Percentiles rank a stretch among this genome's conserved stretches.
These are phyloP conservation scores for Hydrozoanthus gracilis DNA, from an alignment of 92 coral and sea anemone species.

Conservation along the genomic window DNA sequence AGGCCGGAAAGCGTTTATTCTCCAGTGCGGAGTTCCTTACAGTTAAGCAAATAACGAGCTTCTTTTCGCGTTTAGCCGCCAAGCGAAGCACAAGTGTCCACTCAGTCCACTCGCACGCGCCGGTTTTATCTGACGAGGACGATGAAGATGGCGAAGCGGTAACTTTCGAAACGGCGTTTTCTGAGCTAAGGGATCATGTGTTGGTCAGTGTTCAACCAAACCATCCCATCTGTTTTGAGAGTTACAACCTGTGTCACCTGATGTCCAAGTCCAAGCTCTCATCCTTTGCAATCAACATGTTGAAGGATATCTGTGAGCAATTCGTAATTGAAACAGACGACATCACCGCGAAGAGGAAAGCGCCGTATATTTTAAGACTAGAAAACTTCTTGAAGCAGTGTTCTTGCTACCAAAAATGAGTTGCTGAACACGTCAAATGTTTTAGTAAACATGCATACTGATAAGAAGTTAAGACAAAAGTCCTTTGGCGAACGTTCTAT, in stretches of 20 bases:
- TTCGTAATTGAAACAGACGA: slow-evolving; percentile 52
- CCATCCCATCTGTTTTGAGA: slow-evolving; percentile 63
- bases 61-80: too few relatives aligned
- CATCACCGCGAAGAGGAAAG: slow-evolving; percentile 51
- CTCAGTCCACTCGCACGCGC: too few relatives aligned
- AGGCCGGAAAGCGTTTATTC: slow-evolving; percentile 15
- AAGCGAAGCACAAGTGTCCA: too few relatives aligned
- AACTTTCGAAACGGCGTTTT: slow-evolving; percentile 50
- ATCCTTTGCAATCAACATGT: slow-evolving; percentile 63
- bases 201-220: slow-evolving; percentile 50
- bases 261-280: slow-evolving; percentile 64
- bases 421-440: slow-evolving; percentile 41
- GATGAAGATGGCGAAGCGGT: slow-evolving; percentile 51
- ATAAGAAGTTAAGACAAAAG: slow-evolving; percentile 29
- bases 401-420: slow-evolving; percentile 46
- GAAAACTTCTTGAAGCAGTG: slow-evolving; percentile 53
- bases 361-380: slow-evolving; percentile 54
- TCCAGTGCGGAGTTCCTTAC: slow-evolving; percentile 48
- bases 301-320: slow-evolving; percentile 66
- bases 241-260: slow-evolving; percentile 52
- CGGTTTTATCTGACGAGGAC: neutral
- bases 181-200: slow-evolving; percentile 56
- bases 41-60: slow-evolving; percentile 39
- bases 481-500: slow-evolving; percentile 26
- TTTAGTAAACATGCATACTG: too few relatives aligned